Conservation (phyloP, 1,140 invertebrate genomes). For the Drosophila repleta region DNA sequence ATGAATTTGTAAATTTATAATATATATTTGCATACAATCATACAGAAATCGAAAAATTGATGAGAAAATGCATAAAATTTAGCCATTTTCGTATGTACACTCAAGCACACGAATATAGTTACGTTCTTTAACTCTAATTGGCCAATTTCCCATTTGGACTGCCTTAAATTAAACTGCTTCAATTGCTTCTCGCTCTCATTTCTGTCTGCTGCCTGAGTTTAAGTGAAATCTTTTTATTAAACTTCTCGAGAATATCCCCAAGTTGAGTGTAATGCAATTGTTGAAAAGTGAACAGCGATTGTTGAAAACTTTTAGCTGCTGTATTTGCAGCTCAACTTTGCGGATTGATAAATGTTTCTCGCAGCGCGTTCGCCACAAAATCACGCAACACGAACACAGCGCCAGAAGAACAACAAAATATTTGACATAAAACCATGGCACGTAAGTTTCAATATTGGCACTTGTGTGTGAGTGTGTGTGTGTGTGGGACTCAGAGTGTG, state of each 20-base stretch:
- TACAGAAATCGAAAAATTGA: too few relatives aligned
- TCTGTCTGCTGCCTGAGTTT: neutral
- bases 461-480: slow-evolving; percentile 31
- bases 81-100: too few relatives aligned
- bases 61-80: too few relatives aligned
- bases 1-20: too few relatives aligned
- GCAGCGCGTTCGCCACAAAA: slow-evolving; percentile 43
- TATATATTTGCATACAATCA: too few relatives aligned
- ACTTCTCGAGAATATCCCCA: slow-evolving; percentile 17
- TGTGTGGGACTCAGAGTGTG: slow-evolving; percentile 5
- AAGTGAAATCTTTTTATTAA: slow-evolving; percentile 21
- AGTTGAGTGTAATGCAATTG: slow-evolving; percentile 47
- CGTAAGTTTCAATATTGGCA: slow-evolving; percentile 68
- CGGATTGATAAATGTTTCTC: slow-evolving; percentile 43
- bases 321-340: slow-evolving; percentile 43
- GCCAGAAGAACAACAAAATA: slow-evolving; percentile 51
- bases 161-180: neutral
- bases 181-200: neutral
- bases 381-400: slow-evolving; percentile 31
- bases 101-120: too few relatives aligned
- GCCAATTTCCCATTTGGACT: too few relatives aligned
- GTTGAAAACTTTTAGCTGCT: slow-evolving; percentile 48
- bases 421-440: slow-evolving; percentile 67
- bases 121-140: too few relatives aligned
- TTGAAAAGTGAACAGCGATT: slow-evolving; percentile 45